Percentiles rank a stretch among this genome's conserved stretches.
Conservation (phyloP, 2,113 vertebrate species). For the Ctenomys sociabilis region DNA sequence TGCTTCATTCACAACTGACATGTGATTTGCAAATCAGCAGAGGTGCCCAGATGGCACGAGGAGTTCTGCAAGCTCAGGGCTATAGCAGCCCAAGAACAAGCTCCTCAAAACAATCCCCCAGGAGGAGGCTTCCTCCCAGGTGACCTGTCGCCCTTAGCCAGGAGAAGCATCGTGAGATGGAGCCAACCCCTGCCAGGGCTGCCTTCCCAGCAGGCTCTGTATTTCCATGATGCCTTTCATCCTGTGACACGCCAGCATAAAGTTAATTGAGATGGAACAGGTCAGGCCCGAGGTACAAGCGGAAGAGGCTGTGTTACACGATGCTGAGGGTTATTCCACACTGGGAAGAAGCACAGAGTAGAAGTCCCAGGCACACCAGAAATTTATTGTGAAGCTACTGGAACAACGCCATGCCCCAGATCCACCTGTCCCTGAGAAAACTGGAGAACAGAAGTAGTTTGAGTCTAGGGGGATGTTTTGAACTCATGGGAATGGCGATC, state of each 20-base stretch:
- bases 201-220: slow-evolving; percentile 6
- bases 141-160: slow-evolving; percentile 1
- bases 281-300: slow-evolving; percentile 48
- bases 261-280: slow-evolving; percentile 75
- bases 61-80: not conserved
- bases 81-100: not conserved
- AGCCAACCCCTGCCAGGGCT: slow-evolving; percentile 37
- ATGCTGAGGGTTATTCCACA: not conserved
- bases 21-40: not conserved
- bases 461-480: not conserved
- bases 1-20: not conserved
- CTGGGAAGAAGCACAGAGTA: not conserved
- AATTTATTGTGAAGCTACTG: not conserved
- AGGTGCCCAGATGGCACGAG: not conserved
- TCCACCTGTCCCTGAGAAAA: not conserved
- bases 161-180: not conserved
- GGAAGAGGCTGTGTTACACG: not conserved
- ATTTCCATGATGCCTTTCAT: slow-evolving; percentile 56
- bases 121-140: not conserved
- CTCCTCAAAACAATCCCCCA: not conserved
- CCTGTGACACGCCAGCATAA: not conserved
- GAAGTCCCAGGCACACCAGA: not conserved
- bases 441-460: not conserved
- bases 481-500: not conserved
- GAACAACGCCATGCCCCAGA: not conserved